These are phyloP conservation scores for Phalangium opilio DNA, from an alignment of 2,888 invertebrate species.

Conservation along the genomic window DNA sequence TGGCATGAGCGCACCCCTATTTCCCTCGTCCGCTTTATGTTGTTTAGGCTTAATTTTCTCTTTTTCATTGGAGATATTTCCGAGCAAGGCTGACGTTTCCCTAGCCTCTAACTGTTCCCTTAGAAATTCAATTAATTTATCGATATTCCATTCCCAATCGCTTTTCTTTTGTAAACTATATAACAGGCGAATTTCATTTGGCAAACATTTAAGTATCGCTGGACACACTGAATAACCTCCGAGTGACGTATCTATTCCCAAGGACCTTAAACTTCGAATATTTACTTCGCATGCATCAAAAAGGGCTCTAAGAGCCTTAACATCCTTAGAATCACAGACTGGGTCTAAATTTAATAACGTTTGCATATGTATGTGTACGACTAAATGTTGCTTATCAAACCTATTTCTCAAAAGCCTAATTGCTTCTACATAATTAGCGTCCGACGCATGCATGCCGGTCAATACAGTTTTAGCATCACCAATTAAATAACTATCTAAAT, in stretches of 20 bases:
- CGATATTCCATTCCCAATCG: too few species aligned
- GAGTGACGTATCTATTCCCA: background rate
- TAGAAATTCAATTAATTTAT: too few species aligned
- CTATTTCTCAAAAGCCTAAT: slow-evolving; percentile 3
- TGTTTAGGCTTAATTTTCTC: too few species aligned
- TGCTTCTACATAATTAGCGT: slow-evolving; percentile 2
- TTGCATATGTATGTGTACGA: slow-evolving; percentile 1
- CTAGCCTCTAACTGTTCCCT: too few species aligned
- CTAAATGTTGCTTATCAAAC: slow-evolving; percentile 1
- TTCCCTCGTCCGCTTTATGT: too few species aligned
- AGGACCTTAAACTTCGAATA: background rate
- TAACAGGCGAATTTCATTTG: too few species aligned
- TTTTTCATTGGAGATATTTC: too few species aligned
- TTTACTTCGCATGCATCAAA: slow-evolving; percentile 1
- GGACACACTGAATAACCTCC: background rate
- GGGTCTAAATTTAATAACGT: background rate
- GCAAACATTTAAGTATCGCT: too few species aligned
- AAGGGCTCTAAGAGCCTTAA: background rate
- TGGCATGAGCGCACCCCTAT: too few species aligned
- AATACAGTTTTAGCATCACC: background rate
- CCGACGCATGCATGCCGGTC: background rate
- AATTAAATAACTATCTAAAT: slow-evolving; percentile 3
- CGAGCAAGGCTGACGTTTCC: too few species aligned
- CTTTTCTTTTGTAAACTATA: too few species aligned
- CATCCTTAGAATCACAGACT: background rate